Evolutionary conservation across 2,797 vertebrate genomes (phyloP), one percentile per base, ranked within the genome.

Genomic region (Acanthiza pusilla): DNA sequence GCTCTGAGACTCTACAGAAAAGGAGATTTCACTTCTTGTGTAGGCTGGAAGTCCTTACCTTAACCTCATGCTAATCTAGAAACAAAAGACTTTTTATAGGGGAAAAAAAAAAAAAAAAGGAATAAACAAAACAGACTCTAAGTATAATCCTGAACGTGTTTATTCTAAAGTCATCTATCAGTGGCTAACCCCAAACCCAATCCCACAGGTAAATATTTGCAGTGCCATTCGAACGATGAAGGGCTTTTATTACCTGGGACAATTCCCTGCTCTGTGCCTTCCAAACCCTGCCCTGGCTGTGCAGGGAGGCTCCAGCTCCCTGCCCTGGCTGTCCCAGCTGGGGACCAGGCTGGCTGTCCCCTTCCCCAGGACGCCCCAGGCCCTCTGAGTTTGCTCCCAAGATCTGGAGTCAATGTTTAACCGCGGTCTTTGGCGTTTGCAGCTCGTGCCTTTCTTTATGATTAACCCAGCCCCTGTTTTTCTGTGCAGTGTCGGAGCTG

Each of bases 381-480:
- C 91, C 95, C 93, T 89, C 94, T 66, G 91, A 81, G 91, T 84
- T 86, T 81, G 96, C 88, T 95, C 91, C 73, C 73, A 96, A 95
- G 94, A 95, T 58, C 82, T 30, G 34, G 29, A 79, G 97, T 98
- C 96, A 98, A 98, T 98, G 96, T 98, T 98, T 98, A 98, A 98
- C 97, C 65, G 73, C 74, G 91, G 62, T 68, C 91, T 93, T 95
- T 95, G 91, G 77, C 96, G 76, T 89, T 73, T 78, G 71, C 43
- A 43, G 72, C 83, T 97, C 94, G 95, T 75, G 57, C 90, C 93
- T 94, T 77, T 73, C 86, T 89, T 96, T 96, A 96, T 97, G 96
- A 97, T 97, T 98, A 98, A 98, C 97, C 55, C 95, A 95, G 72
- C 66, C n/a, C 48, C 70, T 93, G 78, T 89, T 96, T 96, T 94